These are phyloP conservation scores for Alexandromys oeconomus DNA, from an alignment of 2,797 vertebrate genomes.

Conservation along the genomic window DNA sequence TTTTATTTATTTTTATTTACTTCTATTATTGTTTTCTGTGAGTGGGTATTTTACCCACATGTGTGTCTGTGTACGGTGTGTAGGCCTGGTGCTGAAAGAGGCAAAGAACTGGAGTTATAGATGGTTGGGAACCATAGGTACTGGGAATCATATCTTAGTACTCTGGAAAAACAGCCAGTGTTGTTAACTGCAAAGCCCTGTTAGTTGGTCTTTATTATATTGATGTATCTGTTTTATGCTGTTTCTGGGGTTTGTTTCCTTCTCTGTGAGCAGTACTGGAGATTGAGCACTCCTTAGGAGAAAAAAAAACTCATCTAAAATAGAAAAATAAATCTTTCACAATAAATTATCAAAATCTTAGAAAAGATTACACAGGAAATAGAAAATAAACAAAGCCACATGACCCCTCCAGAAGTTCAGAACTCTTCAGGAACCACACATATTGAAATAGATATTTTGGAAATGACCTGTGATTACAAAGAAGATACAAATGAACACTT, in stretches of 20 bases:
- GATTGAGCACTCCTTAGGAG: not conserved
- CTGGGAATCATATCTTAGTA: not conserved
- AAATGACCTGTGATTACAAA: not conserved
- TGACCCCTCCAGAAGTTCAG: not conserved
- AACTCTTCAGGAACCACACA: not conserved
- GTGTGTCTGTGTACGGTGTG: not conserved
- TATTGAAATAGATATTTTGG: not conserved
- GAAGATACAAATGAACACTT: not conserved
- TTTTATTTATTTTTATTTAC: not conserved
- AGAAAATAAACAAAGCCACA: no score
- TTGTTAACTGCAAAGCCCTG: not conserved
- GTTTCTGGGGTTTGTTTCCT: not conserved
- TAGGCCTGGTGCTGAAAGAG: not conserved
- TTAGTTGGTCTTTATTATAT: not conserved
- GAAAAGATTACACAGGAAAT: not conserved
- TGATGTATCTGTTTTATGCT: not conserved
- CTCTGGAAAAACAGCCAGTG: not conserved
- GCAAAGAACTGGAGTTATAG: not conserved
- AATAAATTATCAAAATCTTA: not conserved
- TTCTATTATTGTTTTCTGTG: not conserved
- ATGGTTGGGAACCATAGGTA: not conserved
- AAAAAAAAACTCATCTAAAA: not conserved
- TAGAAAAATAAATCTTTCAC: not conserved
- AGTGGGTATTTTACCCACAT: not conserved
- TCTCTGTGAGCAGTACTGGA: not conserved